Evolutionary conservation across 2,113 vertebrate genomes (phyloP), one percentile per base, ranked within the genome.

Genomic region (Monopterus albus): DNA sequence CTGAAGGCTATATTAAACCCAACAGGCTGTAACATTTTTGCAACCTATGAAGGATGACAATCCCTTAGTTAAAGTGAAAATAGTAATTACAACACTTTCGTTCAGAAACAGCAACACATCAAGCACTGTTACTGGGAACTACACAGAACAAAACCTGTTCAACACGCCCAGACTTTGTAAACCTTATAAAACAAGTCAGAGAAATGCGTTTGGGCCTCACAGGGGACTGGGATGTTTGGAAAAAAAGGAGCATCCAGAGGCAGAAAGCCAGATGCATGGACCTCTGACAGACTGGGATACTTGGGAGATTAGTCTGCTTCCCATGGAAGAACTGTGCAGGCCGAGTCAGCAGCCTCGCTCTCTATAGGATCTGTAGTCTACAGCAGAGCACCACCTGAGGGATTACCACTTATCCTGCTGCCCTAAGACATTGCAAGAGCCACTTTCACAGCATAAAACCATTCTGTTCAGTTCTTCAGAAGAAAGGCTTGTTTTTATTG

Each of bases 361-460:
- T 79, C 56, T 69, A 52, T 63, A 60, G 62, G 64, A 79, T 87
- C 65, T 77, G 66, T 59, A 55, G 59, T 79, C 61, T 68, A 71
- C 73, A 68, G 65, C 65, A 31, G 73, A 67, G 66, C 55, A 59
- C 45, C 53, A 65, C 78, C 68, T 21, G 17, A 50, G 53, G 81
- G 81, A 88, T 67, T 79, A 83, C 63, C 75, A 89, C 83, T 88
- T 86, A 89, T 88, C 85, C 87, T 71, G 50, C 63, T 79, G 70
- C 79, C 78, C 75, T 72, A 58, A 83, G 70, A 83, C 72, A 83
- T 65, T 25, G 53, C 50, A 69, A 80, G 79, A 83, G 79, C 74
- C 57, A 71, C 68, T 75, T 77, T 65, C 59, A 81, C 63, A 55
- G 52, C 50, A 57, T 59, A 63, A 76, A 80, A 60, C 53, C 59